phyloP scores from a whole-genome alignment of 37 sponge, comb jelly and placozoan species.

The Halisarca cf. caerulea region DNA sequence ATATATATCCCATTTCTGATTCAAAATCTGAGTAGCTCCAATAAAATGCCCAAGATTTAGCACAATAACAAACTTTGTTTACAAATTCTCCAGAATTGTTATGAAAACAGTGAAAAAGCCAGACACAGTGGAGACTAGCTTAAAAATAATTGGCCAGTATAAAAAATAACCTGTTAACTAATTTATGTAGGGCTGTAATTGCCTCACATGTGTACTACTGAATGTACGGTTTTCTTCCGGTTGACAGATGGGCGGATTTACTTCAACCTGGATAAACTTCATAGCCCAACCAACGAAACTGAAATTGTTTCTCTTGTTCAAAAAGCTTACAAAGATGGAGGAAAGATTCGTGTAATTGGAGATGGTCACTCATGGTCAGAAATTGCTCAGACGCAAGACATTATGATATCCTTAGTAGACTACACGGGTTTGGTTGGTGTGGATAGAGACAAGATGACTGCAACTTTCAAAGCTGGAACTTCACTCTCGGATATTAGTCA shows the following conservation, averaged over 20 bases:
- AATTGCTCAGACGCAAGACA: constrained; percentile 50
- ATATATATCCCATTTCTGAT: no score
- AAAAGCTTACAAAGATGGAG: constrained; percentile 6
- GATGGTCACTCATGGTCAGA: constrained; percentile 69
- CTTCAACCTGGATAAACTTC: constrained; percentile 19
- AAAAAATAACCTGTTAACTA: no score
- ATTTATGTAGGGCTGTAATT: no score
- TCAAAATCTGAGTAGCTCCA: no score
- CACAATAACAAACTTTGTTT: no score
- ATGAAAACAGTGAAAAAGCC: no score
- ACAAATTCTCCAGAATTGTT: no score
- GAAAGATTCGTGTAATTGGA: constrained; percentile 32
- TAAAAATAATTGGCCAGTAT: no score
- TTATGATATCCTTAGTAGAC: constrained; percentile 45
- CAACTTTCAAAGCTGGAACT: constrained; percentile 58
- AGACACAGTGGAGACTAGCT: no score
- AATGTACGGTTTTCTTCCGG: no score
- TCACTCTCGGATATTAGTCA: constrained; percentile 1
- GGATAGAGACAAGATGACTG: background rate
- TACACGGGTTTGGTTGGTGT: constrained; percentile 43
- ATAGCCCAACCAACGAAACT: background rate
- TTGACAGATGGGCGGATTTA: constrained; percentile 39
- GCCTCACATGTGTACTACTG: no score
- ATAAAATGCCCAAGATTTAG: no score
- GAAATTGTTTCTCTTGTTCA: constrained; percentile 26